phyloP scores from a whole-genome alignment of 2,113 vertebrate species.

The Paracanthobrama guichenoti region DNA sequence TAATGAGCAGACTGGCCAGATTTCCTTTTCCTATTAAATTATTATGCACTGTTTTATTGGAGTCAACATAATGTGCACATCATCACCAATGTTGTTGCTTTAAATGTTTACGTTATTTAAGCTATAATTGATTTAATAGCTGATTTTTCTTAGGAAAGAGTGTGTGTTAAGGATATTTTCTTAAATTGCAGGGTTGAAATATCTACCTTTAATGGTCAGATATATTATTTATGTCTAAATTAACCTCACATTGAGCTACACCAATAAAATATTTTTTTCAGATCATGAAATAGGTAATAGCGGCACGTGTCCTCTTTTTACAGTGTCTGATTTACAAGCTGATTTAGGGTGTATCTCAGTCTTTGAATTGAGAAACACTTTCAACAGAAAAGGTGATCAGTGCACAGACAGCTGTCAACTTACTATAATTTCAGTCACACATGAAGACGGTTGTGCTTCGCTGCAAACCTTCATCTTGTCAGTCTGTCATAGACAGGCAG shows the following conservation, averaged over 20 bases:
- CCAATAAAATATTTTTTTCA: not conserved
- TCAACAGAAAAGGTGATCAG: not conserved
- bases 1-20: not conserved
- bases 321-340: not conserved
- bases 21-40: not conserved
- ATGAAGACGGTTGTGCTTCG: not conserved
- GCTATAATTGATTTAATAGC: not conserved
- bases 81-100: not conserved
- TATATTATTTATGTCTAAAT: not conserved
- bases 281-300: not conserved
- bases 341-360: not conserved
- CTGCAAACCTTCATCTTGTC: not conserved
- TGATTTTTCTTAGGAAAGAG: not conserved
- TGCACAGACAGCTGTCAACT: not conserved
- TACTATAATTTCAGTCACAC: not conserved
- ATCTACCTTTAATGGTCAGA: not conserved
- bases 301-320: not conserved
- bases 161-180: not conserved
- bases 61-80: not conserved
- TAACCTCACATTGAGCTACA: not conserved
- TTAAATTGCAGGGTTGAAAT: not conserved
- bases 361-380: not conserved
- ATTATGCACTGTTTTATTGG: not conserved
- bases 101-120: not conserved
- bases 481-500: not conserved